Percentiles rank a stretch among this genome's conserved stretches.
Conservation (phyloP, 2,113 vertebrate species). For the Neopipo cinnamomea region DNA sequence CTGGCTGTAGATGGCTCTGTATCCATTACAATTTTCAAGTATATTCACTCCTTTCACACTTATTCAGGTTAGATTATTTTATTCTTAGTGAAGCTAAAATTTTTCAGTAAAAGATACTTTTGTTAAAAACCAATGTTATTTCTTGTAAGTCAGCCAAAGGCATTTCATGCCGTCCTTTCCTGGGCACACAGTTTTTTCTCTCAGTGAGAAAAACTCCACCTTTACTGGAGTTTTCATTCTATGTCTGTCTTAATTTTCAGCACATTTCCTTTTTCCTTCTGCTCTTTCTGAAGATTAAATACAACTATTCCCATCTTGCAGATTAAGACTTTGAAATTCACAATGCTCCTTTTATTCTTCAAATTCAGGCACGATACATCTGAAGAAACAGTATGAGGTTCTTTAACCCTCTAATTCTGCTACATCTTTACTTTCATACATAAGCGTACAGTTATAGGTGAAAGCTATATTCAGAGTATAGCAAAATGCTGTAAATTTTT, state of each 20-base stretch:
- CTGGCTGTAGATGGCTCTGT: slow-evolving; percentile 15
- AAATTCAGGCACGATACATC: background rate
- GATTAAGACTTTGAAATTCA: background rate
- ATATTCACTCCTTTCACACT: background rate
- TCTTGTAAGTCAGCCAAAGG: background rate
- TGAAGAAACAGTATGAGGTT: background rate
- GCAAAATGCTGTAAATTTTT: background rate
- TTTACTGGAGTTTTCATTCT: background rate
- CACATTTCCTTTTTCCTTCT: background rate
- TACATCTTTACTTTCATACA: background rate
- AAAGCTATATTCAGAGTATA: background rate
- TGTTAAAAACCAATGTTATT: rapidly evolving
- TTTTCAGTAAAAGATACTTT: background rate
- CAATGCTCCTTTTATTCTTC: background rate
- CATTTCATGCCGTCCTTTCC: background rate
- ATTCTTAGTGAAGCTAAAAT: background rate
- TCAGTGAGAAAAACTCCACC: background rate
- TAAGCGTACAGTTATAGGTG: background rate
- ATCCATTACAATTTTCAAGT: background rate
- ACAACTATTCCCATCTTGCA: background rate
- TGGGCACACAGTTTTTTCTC: background rate
- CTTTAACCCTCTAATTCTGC: background rate
- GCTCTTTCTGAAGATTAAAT: background rate
- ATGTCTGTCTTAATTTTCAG: background rate
- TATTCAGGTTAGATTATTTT: background rate